Evolutionary conservation across 2,888 invertebrate species (phyloP).

Genomic region (Chymomyza amoena): DNA sequence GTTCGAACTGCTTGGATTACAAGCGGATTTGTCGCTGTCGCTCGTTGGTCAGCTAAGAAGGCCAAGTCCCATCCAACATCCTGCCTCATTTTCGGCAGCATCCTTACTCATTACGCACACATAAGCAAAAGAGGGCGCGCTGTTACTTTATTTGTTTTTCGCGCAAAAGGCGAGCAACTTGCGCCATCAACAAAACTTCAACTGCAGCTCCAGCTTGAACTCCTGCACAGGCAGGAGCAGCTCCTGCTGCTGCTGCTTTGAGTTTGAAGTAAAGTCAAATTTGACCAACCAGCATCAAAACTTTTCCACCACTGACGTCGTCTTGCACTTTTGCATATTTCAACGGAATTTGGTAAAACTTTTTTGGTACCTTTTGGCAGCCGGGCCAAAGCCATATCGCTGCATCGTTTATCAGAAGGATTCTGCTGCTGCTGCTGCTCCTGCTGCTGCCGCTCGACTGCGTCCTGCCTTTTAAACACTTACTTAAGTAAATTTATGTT

Average conservation of each 20-base stretch:
- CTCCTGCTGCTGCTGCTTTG: not conserved
- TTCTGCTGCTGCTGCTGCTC: slow-evolving; percentile 14
- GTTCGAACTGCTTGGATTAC: slow-evolving; percentile 66
- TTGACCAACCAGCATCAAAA: slow-evolving; percentile 67
- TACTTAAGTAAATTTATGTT: slow-evolving; percentile 72
- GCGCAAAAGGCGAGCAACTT: slow-evolving; percentile 62
- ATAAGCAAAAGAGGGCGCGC: slow-evolving; percentile 11
- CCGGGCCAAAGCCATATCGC: slow-evolving; percentile 13
- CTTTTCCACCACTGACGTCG: slow-evolving; percentile 56
- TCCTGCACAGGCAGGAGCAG: not conserved
- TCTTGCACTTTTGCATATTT: slow-evolving; percentile 70
- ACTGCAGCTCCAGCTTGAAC: slow-evolving; percentile 12
- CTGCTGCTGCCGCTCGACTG: slow-evolving; percentile 36
- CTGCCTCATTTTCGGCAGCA: no score
- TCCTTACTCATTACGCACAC: slow-evolving; percentile 32
- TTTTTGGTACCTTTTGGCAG: slow-evolving; percentile 26
- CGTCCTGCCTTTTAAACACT: slow-evolving; percentile 68
- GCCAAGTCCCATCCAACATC: slow-evolving; percentile 19
- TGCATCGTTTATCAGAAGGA: slow-evolving; percentile 50
- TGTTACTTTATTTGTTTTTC: slow-evolving; percentile 67
- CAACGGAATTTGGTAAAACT: slow-evolving; percentile 29
- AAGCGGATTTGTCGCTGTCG: slow-evolving; percentile 65
- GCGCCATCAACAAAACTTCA: slow-evolving; percentile 69
- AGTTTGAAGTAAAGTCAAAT: slow-evolving; percentile 49
- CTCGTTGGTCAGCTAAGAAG: slow-evolving; percentile 44